Evolutionary conservation across 2,113 vertebrate genomes (phyloP).

Genomic region (Regulus satrapa): DNA sequence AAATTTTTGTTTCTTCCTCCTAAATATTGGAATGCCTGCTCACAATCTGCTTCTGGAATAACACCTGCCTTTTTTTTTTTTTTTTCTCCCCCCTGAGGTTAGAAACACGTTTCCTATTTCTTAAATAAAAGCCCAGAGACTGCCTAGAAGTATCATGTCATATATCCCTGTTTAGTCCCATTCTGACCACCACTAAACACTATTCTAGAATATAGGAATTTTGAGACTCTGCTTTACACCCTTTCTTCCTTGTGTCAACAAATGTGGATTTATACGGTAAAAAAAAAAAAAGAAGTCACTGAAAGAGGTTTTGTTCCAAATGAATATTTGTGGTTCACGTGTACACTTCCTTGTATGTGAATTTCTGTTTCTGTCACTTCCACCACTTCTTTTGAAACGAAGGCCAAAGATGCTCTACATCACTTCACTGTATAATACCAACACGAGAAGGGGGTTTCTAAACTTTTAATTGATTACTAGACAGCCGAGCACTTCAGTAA

Average conservation of each 20-base stretch:
- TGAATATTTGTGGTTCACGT: neutral
- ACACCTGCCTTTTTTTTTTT: neutral
- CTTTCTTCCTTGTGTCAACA: neutral
- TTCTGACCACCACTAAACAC: neutral
- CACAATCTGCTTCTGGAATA: neutral
- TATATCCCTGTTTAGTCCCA: neutral
- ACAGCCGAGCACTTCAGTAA: neutral
- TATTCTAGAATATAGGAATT: neutral
- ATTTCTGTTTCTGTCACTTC: neutral
- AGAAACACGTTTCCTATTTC: neutral
- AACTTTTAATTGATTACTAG: neutral
- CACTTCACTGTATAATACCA: neutral
- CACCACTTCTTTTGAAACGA: neutral
- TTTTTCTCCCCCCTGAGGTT: neutral
- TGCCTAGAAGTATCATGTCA: rapidly evolving
- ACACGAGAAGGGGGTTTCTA: neutral
- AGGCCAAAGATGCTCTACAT: neutral
- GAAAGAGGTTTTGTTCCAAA: neutral
- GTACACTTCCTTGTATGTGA: neutral
- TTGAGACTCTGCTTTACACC: neutral
- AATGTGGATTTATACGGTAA: neutral
- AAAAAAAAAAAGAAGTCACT: neutral
- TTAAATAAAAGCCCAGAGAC: neutral
- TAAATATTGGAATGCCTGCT: neutral
- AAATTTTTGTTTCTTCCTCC: neutral